Conservation (phyloP, 2,113 vertebrate genomes). For the Garra rufa region DNA sequence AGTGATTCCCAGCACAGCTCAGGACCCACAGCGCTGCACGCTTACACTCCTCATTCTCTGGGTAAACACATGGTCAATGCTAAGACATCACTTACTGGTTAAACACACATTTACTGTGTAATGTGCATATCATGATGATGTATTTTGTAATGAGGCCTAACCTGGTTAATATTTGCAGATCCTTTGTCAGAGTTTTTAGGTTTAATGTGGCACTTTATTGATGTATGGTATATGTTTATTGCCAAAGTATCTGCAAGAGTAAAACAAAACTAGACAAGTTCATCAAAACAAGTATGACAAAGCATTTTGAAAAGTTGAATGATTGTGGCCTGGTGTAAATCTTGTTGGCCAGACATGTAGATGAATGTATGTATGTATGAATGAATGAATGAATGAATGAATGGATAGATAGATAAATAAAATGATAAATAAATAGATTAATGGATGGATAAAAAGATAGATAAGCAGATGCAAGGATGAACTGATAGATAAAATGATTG, state of each 20-base stretch:
- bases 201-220: neutral
- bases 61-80: slow-evolving; percentile 71
- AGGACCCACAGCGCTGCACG: slow-evolving; percentile 80
- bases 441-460: neutral
- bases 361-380: too few species aligned
- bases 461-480: neutral
- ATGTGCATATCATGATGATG: neutral
- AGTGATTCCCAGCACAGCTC: slow-evolving; percentile 86
- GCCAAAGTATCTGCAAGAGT: too few species aligned
- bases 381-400: too few species aligned
- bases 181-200: neutral
- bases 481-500: too few species aligned
- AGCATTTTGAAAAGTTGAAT: neutral
- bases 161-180: neutral
- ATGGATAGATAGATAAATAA: too few species aligned
- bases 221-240: neutral
- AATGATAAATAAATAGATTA: too few species aligned
- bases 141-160: neutral
- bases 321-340: neutral
- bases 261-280: too few species aligned
- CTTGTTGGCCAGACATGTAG: neutral
- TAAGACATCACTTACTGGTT: neutral
- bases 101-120: neutral
- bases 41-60: slow-evolving; percentile 82
- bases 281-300: neutral